Evolutionary conservation across 2,797 vertebrate genomes (phyloP).

Genomic region (Antrozous pallidus): DNA sequence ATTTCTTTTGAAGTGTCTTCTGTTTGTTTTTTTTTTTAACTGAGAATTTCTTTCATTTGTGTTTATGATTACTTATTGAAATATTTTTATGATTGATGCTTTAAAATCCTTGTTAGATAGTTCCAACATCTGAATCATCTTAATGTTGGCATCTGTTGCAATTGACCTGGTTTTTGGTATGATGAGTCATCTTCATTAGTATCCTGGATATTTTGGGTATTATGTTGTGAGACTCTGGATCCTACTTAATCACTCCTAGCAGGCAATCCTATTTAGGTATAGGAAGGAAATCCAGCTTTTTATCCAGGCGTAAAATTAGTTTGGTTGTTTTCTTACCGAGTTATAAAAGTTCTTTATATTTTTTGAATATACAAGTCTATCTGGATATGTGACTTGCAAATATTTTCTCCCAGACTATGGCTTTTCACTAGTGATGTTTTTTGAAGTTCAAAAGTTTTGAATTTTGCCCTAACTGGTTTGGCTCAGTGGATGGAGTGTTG

Average conservation of each 20-base stretch:
- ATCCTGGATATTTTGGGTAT: not conserved
- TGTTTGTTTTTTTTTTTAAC: not conserved
- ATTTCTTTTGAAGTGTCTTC: not conserved
- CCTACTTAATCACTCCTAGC: not conserved
- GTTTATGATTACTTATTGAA: not conserved
- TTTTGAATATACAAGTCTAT: slow-evolving; percentile 6
- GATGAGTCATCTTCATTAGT: not conserved
- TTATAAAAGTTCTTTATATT: not conserved
- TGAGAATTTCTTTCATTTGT: not conserved
- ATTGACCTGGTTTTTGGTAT: not conserved
- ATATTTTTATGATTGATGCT: slow-evolving; percentile 1
- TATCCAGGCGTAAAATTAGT: not conserved
- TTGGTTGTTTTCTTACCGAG: not conserved
- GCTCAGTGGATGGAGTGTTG: too few species aligned
- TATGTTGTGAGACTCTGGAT: not conserved
- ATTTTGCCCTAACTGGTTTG: too few species aligned
- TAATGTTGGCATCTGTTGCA: not conserved
- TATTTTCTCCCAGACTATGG: not conserved
- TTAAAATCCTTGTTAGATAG: slow-evolving; percentile 31
- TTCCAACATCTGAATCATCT: slow-evolving; percentile 22
- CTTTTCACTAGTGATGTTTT: not conserved
- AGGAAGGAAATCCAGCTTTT: not conserved
- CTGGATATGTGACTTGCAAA: not conserved
- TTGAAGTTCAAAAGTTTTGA: slow-evolving; percentile 7
- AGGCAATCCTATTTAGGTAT: not conserved